These are phyloP conservation scores for Corythaeola cristata DNA, from an alignment of 2,113 vertebrate species.

Conservation along the genomic window DNA sequence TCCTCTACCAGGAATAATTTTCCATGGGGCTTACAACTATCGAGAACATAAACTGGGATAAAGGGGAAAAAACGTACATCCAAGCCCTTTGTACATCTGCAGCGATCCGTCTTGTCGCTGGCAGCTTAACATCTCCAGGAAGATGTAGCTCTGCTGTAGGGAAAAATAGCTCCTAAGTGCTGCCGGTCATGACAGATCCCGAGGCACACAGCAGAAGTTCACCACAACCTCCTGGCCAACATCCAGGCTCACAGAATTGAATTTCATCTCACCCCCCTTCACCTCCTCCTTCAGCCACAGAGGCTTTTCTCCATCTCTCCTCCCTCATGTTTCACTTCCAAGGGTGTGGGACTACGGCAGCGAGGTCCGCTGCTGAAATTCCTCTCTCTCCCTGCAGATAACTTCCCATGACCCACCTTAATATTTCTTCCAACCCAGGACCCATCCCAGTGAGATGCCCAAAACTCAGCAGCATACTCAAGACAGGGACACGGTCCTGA, in stretches of 20 bases:
- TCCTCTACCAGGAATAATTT: neutral
- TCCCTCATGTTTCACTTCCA: neutral
- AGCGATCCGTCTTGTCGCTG: slow-evolving; percentile 12
- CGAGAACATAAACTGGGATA: neutral
- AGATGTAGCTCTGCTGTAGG: neutral
- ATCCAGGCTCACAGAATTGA: neutral
- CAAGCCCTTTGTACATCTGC: neutral
- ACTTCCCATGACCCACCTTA: neutral
- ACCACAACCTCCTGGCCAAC: slow-evolving; percentile 3
- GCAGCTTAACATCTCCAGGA: slow-evolving; percentile 40
- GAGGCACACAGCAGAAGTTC: neutral
- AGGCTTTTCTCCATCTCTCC: neutral
- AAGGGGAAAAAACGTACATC: neutral
- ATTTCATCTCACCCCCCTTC: neutral
- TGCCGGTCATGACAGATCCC: neutral
- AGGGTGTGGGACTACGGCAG: neutral
- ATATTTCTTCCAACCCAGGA: neutral
- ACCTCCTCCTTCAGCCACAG: slow-evolving; percentile 17
- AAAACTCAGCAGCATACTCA: neutral
- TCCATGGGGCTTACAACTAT: neutral
- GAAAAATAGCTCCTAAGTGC: neutral
- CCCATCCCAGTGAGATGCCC: neutral
- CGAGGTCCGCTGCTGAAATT: neutral
- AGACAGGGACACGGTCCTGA: neutral
- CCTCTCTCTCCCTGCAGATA: neutral